These are phyloP conservation scores for Sabellastarte sp. DNA, from an alignment of 2,888 invertebrate genomes.

Conservation along the genomic window DNA sequence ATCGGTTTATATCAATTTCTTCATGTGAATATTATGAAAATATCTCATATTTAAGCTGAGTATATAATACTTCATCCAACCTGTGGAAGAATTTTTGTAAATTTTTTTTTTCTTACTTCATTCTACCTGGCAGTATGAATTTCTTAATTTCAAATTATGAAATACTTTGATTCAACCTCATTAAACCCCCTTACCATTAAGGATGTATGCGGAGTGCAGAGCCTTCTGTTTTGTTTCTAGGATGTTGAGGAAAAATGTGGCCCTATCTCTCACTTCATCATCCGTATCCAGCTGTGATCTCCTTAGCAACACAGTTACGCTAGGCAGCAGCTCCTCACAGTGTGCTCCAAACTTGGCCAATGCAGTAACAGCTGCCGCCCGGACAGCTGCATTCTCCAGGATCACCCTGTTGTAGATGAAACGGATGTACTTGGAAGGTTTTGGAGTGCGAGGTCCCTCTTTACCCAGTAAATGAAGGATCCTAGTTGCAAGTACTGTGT, in stretches of 20 bases:
- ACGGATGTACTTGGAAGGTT: slow-evolving; percentile 76
- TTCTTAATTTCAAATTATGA: no score
- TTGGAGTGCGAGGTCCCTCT: slow-evolving; percentile 93
- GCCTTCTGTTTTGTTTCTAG: slow-evolving; percentile 62
- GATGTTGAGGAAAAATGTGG: slow-evolving; percentile 91
- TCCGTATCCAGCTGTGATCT: slow-evolving; percentile 82
- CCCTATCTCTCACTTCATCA: slow-evolving; percentile 97
- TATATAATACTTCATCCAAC: no score
- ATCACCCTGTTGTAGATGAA: slow-evolving; percentile 78
- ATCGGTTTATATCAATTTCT: no score
- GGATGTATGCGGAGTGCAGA: slow-evolving; percentile 57
- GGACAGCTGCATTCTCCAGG: slow-evolving; percentile 89
- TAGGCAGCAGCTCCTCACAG: slow-evolving; percentile 82
- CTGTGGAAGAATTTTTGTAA: no score
- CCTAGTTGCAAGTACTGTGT: slow-evolving; percentile 90
- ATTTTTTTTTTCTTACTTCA: no score
- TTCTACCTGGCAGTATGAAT: no score
- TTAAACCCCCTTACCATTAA: slow-evolving; percentile 46
- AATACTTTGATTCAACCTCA: no score
- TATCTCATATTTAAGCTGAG: no score
- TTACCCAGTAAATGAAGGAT: slow-evolving; percentile 94
- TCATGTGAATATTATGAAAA: no score
- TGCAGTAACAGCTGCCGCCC: slow-evolving; percentile 96
- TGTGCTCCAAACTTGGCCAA: slow-evolving; percentile 97
- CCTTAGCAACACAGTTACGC: slow-evolving; percentile 71